Evolutionary conservation across 2,888 invertebrate genomes (phyloP).

Genomic region (Pinctada fucata): DNA sequence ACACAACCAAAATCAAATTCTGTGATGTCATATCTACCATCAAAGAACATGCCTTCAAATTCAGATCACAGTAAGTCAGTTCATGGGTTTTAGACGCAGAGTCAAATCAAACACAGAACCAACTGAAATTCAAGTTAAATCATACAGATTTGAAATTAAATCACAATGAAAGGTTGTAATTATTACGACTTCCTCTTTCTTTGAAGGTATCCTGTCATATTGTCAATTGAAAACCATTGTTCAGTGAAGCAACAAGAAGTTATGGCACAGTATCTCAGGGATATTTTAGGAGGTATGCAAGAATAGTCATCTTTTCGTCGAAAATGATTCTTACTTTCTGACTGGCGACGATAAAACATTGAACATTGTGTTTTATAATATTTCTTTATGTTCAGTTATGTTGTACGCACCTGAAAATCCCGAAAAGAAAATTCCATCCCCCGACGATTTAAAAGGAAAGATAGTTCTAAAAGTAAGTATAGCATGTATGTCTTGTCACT

Average conservation of each 20-base stretch:
- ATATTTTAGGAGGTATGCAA: conserved; percentile 62
- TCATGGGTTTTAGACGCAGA: too few species aligned
- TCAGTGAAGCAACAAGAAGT: conserved; percentile 73
- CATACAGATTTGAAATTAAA: too few species aligned
- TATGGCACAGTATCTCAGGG: conserved; percentile 71
- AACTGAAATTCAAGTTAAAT: too few species aligned
- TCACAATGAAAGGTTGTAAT: too few species aligned
- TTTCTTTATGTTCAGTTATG: conserved; percentile 66
- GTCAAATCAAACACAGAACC: too few species aligned
- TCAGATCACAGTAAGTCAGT: conserved; percentile 85
- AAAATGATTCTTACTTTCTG: too few species aligned
- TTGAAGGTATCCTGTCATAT: conserved; percentile 75
- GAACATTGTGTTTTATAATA: not conserved
- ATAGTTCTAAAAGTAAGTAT: conserved; percentile 78
- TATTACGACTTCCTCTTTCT: not conserved
- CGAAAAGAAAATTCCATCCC: conserved; percentile 77
- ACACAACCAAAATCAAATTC: conserved; percentile 96
- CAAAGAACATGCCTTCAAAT: conserved; percentile 94
- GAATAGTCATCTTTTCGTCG: too few species aligned
- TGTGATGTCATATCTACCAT: conserved; percentile 93
- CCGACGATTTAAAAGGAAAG: conserved; percentile 77
- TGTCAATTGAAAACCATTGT: conserved; percentile 77
- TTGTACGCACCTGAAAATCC: conserved; percentile 75
- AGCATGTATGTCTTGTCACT: not conserved
- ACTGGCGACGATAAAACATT: not conserved